Evolutionary conservation across 2,888 invertebrate genomes (phyloP), one percentile per base, ranked within the genome.

Genomic region (Temnothorax ravouxi): DNA sequence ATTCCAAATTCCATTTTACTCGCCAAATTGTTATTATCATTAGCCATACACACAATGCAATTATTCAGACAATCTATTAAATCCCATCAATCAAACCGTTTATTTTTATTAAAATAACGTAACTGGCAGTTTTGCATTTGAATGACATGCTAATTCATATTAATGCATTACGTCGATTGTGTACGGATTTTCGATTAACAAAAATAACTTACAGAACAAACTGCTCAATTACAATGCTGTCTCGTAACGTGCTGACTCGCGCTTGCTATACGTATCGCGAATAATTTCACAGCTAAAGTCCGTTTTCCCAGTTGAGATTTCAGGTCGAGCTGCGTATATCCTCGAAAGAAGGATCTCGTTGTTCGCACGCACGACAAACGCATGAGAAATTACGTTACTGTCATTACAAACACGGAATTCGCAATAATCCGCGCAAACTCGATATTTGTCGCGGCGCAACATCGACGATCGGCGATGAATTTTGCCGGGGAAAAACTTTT

Each of bases 301-400:
- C 74, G 64, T 74, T 84, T 72, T 41, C 69, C 59, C 62, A 75
- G 34, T 41, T n/a, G 71, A 74, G 79, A 88, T 81, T 85, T 72
- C 75, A 44, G 61, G 47, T 29, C 77, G 84, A 77, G 80, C 81
- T 59, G 84, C 74, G 80, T 79, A 29, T 62, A 29, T 67, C 69
- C 56, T 50, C 61, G 54, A 83, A 86, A 81, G 84, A 81, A 89
- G 77, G 67, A 84, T 86, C 76, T 71, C 74, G 74, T 64, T 88
- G 81, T 87, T 88, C 81, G 84, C 67, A 80, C 59, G 44, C 81
- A n/a, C 79, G 61, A 89, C 83, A 88, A 89, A n/a, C 3, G 8
- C 13, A n/a, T 50, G n/a, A n/a, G 15, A 67, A 44, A 67, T 67
- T n/a, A 52, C 15, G 11, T 34, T 38, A 38, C 11, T 15, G 38